Conservation (phyloP, 1,140 invertebrate species). For the Aphis gossypii region DNA sequence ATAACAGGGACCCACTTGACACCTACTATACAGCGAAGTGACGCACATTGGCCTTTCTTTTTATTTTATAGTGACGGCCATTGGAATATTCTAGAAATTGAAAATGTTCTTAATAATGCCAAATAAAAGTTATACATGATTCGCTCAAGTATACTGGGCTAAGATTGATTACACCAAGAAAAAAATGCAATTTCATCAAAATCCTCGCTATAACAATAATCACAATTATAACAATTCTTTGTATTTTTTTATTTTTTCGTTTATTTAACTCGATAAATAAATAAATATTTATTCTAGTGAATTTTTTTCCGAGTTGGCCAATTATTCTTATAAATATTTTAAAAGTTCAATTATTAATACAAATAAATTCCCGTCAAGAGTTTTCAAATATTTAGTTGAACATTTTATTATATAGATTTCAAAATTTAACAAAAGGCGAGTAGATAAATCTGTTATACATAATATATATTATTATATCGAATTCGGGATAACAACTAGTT, state of each 20-base stretch:
- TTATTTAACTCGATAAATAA: background rate
- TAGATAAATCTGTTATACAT: background rate
- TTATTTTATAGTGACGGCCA: too few relatives aligned
- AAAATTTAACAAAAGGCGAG: background rate
- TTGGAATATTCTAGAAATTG: too few relatives aligned
- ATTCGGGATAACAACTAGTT: background rate
- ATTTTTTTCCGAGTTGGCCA: background rate
- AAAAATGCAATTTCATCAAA: background rate
- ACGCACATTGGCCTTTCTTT: too few relatives aligned
- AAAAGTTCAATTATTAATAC: background rate
- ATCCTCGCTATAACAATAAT: background rate
- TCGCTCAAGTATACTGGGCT: background rate
- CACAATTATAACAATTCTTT: background rate
- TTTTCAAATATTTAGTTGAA: too few relatives aligned
- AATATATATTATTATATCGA: background rate
- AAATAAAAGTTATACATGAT: background rate
- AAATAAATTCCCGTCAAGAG: too few relatives aligned
- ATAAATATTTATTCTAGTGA: background rate
- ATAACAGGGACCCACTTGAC: too few relatives aligned
- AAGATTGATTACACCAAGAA: background rate
- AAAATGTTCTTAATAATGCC: too few relatives aligned
- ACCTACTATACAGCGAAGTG: too few relatives aligned
- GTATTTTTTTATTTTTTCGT: background rate
- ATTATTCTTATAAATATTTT: background rate
- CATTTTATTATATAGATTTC: too few relatives aligned